These are phyloP conservation scores for Syrphus vitripennis DNA, from an alignment of 2,888 invertebrate genomes.

Conservation along the genomic window DNA sequence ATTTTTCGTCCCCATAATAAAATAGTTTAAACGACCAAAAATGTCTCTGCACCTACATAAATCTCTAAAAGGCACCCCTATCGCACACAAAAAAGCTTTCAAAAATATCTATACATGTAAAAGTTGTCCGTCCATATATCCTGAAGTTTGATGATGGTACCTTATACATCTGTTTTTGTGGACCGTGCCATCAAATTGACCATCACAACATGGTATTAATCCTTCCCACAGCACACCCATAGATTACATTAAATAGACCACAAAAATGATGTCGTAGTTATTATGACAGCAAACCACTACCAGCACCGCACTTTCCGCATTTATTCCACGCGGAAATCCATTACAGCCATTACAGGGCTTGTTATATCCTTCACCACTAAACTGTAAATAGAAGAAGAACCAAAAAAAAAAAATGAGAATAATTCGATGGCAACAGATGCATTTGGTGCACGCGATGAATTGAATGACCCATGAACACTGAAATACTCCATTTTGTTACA, in stretches of 20 bases:
- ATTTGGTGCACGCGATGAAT: not conserved
- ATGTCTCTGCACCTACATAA: not conserved
- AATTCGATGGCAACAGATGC: conserved; percentile 19
- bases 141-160: not conserved
- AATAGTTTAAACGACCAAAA: not conserved
- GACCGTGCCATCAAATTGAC: not conserved
- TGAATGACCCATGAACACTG: conserved; percentile 24
- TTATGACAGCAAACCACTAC: not conserved
- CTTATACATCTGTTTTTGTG: not conserved
- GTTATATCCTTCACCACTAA: conserved; percentile 7
- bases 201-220: conserved; percentile 21
- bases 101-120: conserved; percentile 4
- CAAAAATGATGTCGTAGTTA: conserved; percentile 13
- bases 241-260: conserved; percentile 16
- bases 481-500: not conserved
- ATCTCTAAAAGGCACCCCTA: not conserved
- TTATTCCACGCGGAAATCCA: conserved; percentile 22
- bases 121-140: conserved; percentile 5
- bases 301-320: conserved; percentile 6
- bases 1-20: not conserved
- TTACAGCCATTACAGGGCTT: conserved; percentile 11
- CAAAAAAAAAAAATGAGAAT: not conserved
- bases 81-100: not conserved
- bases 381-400: not conserved
- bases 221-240: not conserved